Evolutionary conservation across 2,888 invertebrate genomes (phyloP).

Genomic region (Himalopsyche kuldschensis): DNA sequence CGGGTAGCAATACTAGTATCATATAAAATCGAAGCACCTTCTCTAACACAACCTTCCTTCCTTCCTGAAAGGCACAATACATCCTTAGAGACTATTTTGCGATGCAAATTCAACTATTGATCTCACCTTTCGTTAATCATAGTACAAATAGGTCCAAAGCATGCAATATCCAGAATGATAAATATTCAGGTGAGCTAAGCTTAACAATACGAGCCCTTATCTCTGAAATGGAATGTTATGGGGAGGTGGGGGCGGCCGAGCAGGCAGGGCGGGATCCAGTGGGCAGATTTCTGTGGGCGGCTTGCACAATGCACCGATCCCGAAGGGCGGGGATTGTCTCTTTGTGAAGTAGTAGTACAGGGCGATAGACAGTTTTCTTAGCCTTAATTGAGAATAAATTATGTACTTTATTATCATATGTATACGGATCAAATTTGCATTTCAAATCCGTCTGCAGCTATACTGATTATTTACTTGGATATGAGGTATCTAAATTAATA

Average conservation of each 20-base stretch:
- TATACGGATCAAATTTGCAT: no score
- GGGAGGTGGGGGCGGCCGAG: neutral
- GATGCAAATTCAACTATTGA: neutral
- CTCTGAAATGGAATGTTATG: neutral
- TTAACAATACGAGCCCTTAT: neutral
- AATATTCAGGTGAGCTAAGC: neutral
- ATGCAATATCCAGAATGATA: neutral
- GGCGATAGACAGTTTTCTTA: neutral
- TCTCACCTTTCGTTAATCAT: neutral
- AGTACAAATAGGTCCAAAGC: neutral
- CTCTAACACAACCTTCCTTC: neutral
- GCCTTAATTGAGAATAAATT: no score
- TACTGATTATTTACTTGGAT: no score
- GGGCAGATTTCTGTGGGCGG: slow-evolving; percentile 1
- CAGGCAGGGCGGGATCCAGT: neutral
- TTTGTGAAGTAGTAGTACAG: neutral
- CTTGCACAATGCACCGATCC: slow-evolving; percentile 1
- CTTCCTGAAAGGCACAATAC: neutral
- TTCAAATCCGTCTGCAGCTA: no score
- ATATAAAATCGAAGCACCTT: neutral
- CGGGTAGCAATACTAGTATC: no score
- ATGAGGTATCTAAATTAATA: no score
- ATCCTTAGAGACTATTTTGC: neutral
- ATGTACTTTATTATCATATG: no score
- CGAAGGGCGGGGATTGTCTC: neutral